Evolutionary conservation across 2,113 vertebrate genomes (phyloP).

Genomic region (Bufo gargarizans): DNA sequence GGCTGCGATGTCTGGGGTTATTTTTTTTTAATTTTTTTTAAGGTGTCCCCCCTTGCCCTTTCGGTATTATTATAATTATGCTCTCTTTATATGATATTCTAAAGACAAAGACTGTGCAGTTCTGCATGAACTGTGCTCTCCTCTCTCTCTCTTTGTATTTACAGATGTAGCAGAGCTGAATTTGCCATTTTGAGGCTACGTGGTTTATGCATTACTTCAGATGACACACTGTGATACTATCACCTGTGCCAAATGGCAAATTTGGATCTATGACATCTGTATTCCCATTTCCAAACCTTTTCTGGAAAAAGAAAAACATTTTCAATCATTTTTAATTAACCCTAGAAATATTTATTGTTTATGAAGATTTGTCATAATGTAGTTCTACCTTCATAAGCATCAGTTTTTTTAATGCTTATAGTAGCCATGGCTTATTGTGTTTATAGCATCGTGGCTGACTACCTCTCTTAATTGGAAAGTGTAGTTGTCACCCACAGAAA

Average conservation of each 20-base stretch:
- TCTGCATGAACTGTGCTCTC: background rate
- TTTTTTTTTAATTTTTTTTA: background rate
- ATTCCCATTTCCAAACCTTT: background rate
- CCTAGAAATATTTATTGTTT: no score
- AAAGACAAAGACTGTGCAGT: background rate
- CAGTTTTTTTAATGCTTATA: no score
- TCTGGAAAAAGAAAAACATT: background rate
- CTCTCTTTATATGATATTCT: background rate
- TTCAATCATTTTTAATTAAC: background rate
- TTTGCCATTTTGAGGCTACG: background rate
- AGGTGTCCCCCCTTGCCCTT: background rate
- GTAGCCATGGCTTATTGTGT: no score
- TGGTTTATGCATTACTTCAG: background rate
- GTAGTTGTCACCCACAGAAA: no score
- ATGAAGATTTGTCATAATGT: no score
- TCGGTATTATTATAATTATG: slow-evolving; percentile 3
- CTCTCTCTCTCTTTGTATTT: background rate
- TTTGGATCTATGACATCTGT: background rate
- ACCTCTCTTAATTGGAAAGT: no score
- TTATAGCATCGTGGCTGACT: no score
- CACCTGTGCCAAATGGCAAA: background rate
- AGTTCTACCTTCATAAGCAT: no score
- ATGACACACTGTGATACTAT: background rate
- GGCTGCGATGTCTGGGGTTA: background rate
- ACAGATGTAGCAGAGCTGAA: slow-evolving; percentile 1